Percentiles rank a stretch among this genome's conserved stretches.
Conservation (phyloP, 2,113 vertebrate species). For the Nesoenas mayeri region DNA sequence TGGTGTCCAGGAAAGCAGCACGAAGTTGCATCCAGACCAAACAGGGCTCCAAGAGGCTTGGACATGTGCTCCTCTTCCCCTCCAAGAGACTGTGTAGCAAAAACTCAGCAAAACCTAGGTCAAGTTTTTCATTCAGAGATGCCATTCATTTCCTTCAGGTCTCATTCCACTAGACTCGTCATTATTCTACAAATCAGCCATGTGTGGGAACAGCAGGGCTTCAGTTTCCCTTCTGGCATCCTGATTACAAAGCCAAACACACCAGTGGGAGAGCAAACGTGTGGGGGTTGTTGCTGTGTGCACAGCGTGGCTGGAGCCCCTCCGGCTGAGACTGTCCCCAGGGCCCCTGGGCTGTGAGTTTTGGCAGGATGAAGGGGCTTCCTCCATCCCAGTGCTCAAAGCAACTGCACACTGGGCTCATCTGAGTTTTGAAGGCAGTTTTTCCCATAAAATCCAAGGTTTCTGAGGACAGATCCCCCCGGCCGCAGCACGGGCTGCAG, state of each 20-base stretch:
- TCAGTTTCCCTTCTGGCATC: background rate
- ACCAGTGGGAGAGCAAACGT: rapidly evolving
- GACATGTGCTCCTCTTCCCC: background rate
- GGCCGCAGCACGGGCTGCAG: background rate
- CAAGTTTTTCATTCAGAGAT: background rate
- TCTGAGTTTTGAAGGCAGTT: background rate
- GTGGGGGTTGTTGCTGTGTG: no score
- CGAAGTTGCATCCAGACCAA: rapidly evolving
- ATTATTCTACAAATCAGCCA: background rate
- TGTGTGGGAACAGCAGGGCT: background rate
- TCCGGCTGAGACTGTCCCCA: background rate
- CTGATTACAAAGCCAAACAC: background rate
- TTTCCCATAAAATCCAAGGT: background rate
- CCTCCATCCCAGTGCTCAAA: background rate
- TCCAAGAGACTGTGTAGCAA: background rate
- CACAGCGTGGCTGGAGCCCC: rapidly evolving
- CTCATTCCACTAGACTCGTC: background rate
- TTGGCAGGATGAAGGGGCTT: background rate
- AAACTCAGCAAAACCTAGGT: background rate
- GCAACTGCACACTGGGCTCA: rapidly evolving
- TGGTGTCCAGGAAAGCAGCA: background rate
- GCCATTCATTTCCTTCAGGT: background rate
- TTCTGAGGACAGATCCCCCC: background rate
- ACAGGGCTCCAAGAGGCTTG: background rate
- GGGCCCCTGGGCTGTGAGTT: background rate